These are phyloP conservation scores for Danio tinwini DNA, from an alignment of 2,797 vertebrate genomes.

Conservation along the genomic window DNA sequence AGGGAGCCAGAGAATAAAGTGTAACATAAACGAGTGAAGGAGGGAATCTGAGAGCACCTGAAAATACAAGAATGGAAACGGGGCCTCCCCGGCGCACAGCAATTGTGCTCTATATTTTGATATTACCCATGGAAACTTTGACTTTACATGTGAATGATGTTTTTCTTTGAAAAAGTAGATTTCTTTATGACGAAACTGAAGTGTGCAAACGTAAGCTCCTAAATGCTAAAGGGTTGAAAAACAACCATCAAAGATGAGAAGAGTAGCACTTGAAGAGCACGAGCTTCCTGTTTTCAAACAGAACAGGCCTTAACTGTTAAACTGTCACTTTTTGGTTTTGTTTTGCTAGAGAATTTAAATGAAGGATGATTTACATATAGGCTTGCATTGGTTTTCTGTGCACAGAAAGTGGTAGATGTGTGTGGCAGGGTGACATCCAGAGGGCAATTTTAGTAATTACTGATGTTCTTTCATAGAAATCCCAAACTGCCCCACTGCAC, in stretches of 20 bases:
- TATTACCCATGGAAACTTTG: constrained; percentile 52
- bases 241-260: neutral
- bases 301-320: neutral
- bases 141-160: constrained; percentile 42
- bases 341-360: neutral
- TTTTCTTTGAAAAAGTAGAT: constrained; percentile 49
- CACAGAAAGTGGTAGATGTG: neutral
- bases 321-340: neutral
- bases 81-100: constrained; percentile 49
- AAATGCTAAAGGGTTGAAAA: constrained; percentile 8
- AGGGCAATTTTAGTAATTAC: neutral
- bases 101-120: constrained; percentile 36
- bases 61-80: constrained; percentile 45
- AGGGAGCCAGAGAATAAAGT: constrained; percentile 39
- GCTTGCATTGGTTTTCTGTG: neutral
- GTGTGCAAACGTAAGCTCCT: neutral
- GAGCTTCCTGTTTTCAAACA: constrained; percentile 16
- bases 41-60: constrained; percentile 11
- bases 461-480: constrained; percentile 48
- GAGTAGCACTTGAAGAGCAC: neutral
- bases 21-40: too few species aligned
- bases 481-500: constrained; percentile 41
- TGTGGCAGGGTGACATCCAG: neutral
- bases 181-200: constrained; percentile 34
- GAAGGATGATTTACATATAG: neutral